Evolutionary conservation across 2,888 invertebrate species (phyloP).

Genomic region (Tineola bisselliella): DNA sequence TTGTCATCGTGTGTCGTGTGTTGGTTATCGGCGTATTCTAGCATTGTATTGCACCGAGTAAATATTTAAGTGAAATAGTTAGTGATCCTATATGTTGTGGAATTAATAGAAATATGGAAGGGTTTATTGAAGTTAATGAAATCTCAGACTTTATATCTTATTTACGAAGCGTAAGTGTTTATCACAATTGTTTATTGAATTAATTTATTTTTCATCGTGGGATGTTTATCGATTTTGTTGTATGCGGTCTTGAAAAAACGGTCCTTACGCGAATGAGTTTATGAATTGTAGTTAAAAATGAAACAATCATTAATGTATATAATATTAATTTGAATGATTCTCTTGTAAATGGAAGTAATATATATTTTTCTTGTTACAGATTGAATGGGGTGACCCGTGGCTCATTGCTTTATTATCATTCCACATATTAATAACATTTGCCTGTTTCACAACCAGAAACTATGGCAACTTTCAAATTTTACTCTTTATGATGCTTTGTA

Average conservation of each 20-base stretch:
- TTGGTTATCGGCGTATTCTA: not conserved
- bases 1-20: not conserved
- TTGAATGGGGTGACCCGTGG: conserved; percentile 92
- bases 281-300: no score
- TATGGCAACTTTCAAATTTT: conserved; percentile 88
- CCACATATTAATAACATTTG: conserved; percentile 80
- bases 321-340: no score
- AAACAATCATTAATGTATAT: no score
- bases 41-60: not conserved
- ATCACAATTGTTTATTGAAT: not conserved
- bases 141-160: conserved; percentile 83
- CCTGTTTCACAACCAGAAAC: conserved; percentile 83
- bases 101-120: conserved; percentile 50
- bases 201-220: not conserved
- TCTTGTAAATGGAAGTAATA: no score
- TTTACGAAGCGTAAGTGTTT: conserved; percentile 76
- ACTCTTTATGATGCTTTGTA: conserved; percentile 81
- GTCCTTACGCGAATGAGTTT: no score
- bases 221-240: not conserved
- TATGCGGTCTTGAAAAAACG: not conserved
- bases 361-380: conserved; percentile 57
- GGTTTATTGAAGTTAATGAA: conserved; percentile 75
- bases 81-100: not conserved
- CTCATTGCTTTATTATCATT: conserved; percentile 78
- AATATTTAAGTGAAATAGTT: not conserved